phyloP scores from a whole-genome alignment of 2,797 vertebrate species.

The Sarcoramphus papa region DNA sequence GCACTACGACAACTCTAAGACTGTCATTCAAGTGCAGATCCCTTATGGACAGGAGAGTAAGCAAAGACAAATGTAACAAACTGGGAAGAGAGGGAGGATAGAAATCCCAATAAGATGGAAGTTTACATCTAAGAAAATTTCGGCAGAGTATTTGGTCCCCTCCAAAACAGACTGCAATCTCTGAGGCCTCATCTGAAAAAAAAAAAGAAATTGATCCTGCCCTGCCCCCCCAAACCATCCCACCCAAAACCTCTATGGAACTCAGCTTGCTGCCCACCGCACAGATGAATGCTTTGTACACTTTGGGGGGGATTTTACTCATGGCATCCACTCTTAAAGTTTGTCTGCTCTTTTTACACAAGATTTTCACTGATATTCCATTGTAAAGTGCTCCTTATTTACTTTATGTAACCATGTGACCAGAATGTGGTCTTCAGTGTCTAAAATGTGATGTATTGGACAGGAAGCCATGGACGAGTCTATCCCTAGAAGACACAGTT shows the following conservation, averaged over 20 bases:
- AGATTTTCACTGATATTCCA: not conserved
- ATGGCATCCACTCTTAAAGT: not conserved
- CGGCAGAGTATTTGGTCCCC: not conserved
- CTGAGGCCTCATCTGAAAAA: not conserved
- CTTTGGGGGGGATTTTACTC: not conserved
- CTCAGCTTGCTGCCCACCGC: not conserved
- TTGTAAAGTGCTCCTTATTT: not conserved
- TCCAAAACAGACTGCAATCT: not conserved
- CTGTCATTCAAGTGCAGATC: not conserved
- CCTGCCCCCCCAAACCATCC: fast-evolving
- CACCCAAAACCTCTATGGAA: not conserved
- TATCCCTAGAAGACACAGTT: not conserved
- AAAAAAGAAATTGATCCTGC: not conserved
- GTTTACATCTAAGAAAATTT: not conserved
- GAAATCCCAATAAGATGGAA: not conserved
- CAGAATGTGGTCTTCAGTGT: not conserved
- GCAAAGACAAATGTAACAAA: not conserved
- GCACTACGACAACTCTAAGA: not conserved
- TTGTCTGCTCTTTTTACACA: not conserved
- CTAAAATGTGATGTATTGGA: not conserved
- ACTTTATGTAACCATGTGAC: not conserved
- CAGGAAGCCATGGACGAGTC: not conserved
- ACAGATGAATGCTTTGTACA: not conserved
- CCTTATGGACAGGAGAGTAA: not conserved
- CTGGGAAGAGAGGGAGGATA: not conserved